Percentiles rank a stretch among this genome's conserved stretches.
Evolutionary conservation across 1,140 invertebrate species (phyloP).

Genomic region (Heliothis virescens): DNA sequence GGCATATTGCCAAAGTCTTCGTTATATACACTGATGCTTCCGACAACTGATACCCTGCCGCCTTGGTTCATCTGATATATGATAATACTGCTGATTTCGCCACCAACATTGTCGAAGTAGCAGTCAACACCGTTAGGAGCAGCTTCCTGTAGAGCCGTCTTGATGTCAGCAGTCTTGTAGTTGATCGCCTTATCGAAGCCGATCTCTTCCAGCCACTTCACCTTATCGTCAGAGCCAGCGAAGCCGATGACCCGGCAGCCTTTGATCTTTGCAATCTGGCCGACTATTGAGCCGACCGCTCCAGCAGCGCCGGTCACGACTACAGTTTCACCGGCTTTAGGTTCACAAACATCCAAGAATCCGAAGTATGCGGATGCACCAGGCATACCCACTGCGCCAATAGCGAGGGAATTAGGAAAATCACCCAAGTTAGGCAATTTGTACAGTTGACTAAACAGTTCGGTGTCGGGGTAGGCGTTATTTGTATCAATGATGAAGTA

Average conservation of each 20-base stretch:
- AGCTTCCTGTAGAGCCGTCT: slow-evolving; percentile 84
- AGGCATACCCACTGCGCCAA: slow-evolving; percentile 63
- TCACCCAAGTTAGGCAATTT: slow-evolving; percentile 57
- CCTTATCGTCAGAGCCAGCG: no score
- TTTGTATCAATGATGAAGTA: slow-evolving; percentile 27
- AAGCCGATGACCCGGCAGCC: no score
- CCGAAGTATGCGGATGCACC: slow-evolving; percentile 90
- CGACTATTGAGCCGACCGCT: slow-evolving; percentile 90
- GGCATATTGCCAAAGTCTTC: not conserved
- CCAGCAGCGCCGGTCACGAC: slow-evolving; percentile 89
- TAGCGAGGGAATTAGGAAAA: slow-evolving; percentile 55
- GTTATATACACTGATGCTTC: slow-evolving; percentile 23
- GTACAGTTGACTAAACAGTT: slow-evolving; percentile 13
- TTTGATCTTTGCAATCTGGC: slow-evolving; percentile 90
- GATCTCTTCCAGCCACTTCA: no score
- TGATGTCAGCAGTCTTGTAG: slow-evolving; percentile 89
- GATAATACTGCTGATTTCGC: slow-evolving; percentile 86
- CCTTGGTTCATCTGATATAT: slow-evolving; percentile 61
- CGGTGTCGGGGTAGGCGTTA: no score
- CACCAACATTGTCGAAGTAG: slow-evolving; percentile 88
- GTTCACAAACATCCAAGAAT: slow-evolving; percentile 88
- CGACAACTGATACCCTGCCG: slow-evolving; percentile 33
- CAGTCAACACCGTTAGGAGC: slow-evolving; percentile 89
- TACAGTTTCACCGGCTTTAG: slow-evolving; percentile 89
- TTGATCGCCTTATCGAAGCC: no score